Evolutionary conservation across 2,797 vertebrate genomes (phyloP), one percentile per base, ranked within the genome.

Genomic region (Rhinatrema bivittatum): DNA sequence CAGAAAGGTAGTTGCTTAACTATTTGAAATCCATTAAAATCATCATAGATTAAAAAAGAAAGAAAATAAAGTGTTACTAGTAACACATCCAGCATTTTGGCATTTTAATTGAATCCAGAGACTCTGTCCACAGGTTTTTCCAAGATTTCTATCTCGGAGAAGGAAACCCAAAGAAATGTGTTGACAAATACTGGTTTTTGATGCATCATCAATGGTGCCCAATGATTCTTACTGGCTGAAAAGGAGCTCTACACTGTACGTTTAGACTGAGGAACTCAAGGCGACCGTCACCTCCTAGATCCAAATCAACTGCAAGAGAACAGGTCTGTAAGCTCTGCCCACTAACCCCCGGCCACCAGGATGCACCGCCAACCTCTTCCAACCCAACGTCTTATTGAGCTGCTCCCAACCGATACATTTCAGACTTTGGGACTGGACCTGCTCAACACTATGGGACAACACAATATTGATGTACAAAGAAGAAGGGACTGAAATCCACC

Each of bases 21-120:
- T 81, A 79, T 82, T 79, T 81, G 78, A 85, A 85, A 79, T 82
- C 78, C 82, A 82, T 84, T 82, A 84, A 86, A 85, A 84, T 82
- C 84, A 86, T 80, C 81, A 84, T 78, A 80, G 74, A 81, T 79
- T 78, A 81, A 81, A 82, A 84, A 76, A 74, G 67, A 58, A 72
- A 75, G 74, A 62, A 74, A 81, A 76, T 62, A 67, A 72, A 78
- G 74, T 67, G n/a, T n/a, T n/a, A n/a, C n/a, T 56, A 76, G 78
- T 81, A 68, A 55, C 78, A 76, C 48, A 53, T 57, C 74, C 74
- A 76, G 80, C 53, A 26, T 80, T 84, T n/a, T 85, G 76, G 77
- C 80, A 82, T 85, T 86, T 74, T 79, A 70, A 65, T 79, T 84
- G 80, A 72, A 48, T 56, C 56, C 60, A 32, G 60, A 37, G 54